Base-by-base conservation (phyloP, 30 jellyfish, hydroid and myxozoan genomes). In the Hydra vulgaris region DNA sequence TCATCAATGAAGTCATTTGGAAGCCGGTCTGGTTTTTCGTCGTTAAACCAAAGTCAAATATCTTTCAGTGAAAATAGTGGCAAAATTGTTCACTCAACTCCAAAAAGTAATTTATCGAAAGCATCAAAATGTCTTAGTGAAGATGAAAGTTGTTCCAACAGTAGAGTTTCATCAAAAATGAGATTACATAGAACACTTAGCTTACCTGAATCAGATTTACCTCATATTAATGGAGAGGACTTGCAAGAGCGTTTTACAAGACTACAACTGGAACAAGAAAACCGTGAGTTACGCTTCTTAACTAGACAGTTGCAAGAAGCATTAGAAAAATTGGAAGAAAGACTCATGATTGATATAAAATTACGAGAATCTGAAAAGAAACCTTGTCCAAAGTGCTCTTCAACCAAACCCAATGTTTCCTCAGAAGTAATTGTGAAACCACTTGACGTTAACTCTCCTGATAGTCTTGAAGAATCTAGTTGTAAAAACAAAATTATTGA, bases 211-310 rank as follows among this genome's bases (percentile, higher is more conserved):
- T 87, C 96, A 4, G 98, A 92, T 68, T 77, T 92, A 22, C 95
- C 98, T 54, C 83, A 83, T 0, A 23, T 92, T 52, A 92, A 87
- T 72, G 98, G 96, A 4, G 81, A 80, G 18, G 98, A 87, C 61
- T 78, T 92, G 78, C 96, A 87, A 73, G 98, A 92, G 71, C 86
- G 98, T 19, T 92, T 92, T 78, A 67, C 96, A 52, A 85, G 96
- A 76, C 70, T 92, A 77, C 98, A 92, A 71, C 91, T 92, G 21
- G 98, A 92, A 74, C 98, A 92, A 69, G 98, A 92, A 71, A 92
- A 92, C 71, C 88, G 88, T 25, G 98, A 92, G 71, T 73, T 92
- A 83, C 83, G 94, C 56, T 84, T 74, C 70, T 73, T 87, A 55
- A 85, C 94, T 22, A 27, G 81, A 67, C 95, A 87, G 54, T 74